phyloP scores from a whole-genome alignment of 1,140 invertebrate species.

The Drosophila ohnishii region DNA sequence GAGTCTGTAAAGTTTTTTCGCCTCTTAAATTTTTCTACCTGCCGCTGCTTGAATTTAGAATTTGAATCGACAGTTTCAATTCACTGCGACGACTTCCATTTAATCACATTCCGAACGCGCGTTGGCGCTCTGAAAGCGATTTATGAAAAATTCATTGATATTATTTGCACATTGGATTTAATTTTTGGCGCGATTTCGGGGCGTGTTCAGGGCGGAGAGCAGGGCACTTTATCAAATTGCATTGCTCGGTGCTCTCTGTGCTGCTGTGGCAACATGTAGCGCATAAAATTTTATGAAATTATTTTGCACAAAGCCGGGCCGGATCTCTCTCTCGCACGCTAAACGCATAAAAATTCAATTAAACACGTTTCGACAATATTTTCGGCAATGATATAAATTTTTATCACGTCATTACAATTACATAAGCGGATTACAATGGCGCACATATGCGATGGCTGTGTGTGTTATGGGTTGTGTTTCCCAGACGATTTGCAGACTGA shows the following conservation, averaged over 20 bases:
- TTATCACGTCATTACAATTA: conserved; percentile 80
- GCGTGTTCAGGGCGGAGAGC: neutral
- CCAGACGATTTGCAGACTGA: conserved; percentile 74
- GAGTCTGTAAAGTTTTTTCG: conserved; percentile 30
- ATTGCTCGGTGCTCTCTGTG: conserved; percentile 3
- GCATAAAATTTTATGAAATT: conserved; percentile 77
- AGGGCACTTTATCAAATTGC: conserved; percentile 61
- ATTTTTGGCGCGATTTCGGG: conserved; percentile 31
- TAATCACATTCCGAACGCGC: conserved; percentile 26
- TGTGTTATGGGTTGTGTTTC: conserved; percentile 14
- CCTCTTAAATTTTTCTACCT: conserved; percentile 12
- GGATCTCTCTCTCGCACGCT: conserved; percentile 18
- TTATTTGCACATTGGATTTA: conserved; percentile 56
- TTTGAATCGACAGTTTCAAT: conserved; percentile 11
- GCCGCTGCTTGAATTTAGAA: neutral
- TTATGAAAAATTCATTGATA: conserved; percentile 59
- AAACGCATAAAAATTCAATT: conserved; percentile 80
- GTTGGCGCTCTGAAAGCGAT: conserved; percentile 34
- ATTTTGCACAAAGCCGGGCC: conserved; percentile 38
- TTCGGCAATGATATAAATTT: conserved; percentile 77
- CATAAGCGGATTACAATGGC: conserved; percentile 69
- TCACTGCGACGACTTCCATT: conserved; percentile 23
- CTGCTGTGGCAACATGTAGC: conserved; percentile 36
- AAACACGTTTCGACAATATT: conserved; percentile 79
- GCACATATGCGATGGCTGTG: conserved; percentile 27